phyloP scores from a whole-genome alignment of 2,797 vertebrate genomes.

The Melanogrammus aeglefinus region DNA sequence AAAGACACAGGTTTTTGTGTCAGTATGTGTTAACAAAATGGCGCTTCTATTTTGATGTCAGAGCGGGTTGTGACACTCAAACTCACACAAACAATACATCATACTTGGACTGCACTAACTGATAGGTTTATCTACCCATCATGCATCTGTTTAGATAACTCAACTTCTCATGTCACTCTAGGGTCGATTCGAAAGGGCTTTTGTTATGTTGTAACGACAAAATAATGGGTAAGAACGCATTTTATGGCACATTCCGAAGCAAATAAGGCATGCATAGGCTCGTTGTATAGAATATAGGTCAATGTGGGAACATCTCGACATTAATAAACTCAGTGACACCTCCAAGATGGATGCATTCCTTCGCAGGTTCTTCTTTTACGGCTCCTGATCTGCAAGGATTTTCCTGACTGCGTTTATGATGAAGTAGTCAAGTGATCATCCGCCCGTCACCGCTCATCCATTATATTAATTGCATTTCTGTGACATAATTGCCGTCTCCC shows the following conservation, averaged over 20 bases:
- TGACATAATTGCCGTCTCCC: constrained; percentile 63
- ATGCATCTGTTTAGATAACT: neutral
- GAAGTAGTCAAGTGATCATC: constrained; percentile 67
- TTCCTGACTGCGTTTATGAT: constrained; percentile 65
- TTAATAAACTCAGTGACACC: constrained; percentile 52
- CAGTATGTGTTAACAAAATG: neutral
- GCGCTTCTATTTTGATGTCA: neutral
- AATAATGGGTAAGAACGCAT: neutral
- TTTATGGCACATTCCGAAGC: neutral
- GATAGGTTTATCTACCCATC: neutral
- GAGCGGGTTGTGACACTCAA: neutral
- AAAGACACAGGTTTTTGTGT: neutral
- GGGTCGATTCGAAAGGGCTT: neutral
- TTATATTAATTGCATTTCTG: constrained; percentile 74
- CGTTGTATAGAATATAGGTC: neutral
- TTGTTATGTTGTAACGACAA: neutral
- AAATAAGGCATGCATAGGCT: neutral
- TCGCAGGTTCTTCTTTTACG: constrained; percentile 47
- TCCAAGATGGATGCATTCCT: constrained; percentile 58
- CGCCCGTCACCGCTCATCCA: constrained; percentile 66
- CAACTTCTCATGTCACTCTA: neutral
- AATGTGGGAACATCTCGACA: constrained; percentile 34
- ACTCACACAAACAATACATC: neutral
- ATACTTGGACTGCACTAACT: neutral
- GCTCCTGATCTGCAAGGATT: constrained; percentile 64